phyloP scores from a whole-genome alignment of 2,888 invertebrate genomes.

The Agonum fuliginosum region DNA sequence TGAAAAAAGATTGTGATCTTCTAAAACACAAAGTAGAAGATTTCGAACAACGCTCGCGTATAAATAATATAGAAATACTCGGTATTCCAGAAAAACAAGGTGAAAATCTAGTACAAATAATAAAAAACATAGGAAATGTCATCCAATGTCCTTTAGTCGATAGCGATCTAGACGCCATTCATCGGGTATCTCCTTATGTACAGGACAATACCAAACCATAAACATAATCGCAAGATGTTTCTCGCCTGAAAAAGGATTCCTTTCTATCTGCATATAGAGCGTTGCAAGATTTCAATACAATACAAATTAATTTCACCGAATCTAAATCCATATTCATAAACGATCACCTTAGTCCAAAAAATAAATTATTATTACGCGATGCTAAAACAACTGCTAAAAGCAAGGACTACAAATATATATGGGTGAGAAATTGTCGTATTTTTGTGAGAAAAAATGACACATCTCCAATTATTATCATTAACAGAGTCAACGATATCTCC shows the following conservation, averaged over 20 bases:
- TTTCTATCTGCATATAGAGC: background rate
- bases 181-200: background rate
- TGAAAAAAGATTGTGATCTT: background rate
- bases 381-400: too few species aligned
- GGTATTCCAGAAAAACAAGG: background rate
- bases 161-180: background rate
- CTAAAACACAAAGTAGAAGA: too few species aligned
- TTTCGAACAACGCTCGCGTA: background rate
- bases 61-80: background rate
- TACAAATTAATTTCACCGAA: background rate
- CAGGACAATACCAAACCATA: background rate
- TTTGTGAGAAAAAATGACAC: background rate
- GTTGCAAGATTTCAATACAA: background rate
- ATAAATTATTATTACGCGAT: too few species aligned
- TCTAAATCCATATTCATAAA: too few species aligned
- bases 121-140: background rate
- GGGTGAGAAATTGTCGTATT: background rate
- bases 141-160: background rate
- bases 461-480: background rate
- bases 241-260: background rate
- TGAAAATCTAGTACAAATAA: background rate
- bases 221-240: background rate
- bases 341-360: too few species aligned
- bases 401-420: background rate
- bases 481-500: background rate